Conservation (phyloP, 2,888 invertebrate genomes). For the Melanophora roralis region DNA sequence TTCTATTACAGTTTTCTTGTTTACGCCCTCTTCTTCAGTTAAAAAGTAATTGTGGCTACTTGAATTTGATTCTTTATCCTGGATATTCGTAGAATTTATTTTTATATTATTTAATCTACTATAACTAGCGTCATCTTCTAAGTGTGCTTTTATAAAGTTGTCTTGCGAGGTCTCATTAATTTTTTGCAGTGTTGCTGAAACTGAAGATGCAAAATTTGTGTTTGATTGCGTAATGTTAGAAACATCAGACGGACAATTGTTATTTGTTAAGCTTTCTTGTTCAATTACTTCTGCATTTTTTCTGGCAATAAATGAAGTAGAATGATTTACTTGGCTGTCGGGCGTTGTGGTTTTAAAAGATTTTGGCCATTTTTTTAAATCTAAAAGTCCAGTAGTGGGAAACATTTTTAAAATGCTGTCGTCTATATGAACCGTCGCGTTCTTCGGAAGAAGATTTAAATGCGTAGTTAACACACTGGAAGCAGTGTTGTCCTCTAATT, state of each 20-base stretch:
- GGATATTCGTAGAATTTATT: too few relatives aligned
- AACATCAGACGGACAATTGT: background rate
- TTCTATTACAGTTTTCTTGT: background rate
- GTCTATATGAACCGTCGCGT: conserved; percentile 6
- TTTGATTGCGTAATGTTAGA: background rate
- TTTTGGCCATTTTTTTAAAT: conserved; percentile 41
- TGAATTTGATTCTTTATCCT: too few relatives aligned
- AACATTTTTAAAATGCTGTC: conserved; percentile 5
- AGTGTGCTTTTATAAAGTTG: too few relatives aligned
- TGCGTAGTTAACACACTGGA: too few relatives aligned
- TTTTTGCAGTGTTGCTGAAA: background rate
- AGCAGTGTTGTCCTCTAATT: background rate
- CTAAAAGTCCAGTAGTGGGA: conserved; percentile 5
- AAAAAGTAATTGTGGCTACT: background rate
- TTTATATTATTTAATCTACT: too few relatives aligned
- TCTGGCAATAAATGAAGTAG: background rate
- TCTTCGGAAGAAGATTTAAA: background rate
- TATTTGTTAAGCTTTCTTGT: background rate
- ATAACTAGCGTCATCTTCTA: too few relatives aligned
- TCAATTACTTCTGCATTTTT: background rate
- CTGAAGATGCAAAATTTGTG: background rate
- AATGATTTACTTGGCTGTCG: background rate
- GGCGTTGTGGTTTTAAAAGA: background rate
- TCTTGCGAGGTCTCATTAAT: too few relatives aligned
- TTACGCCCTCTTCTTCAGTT: background rate